Conservation (phyloP, 2,888 invertebrate genomes). For the Geophilus truncorum region DNA sequence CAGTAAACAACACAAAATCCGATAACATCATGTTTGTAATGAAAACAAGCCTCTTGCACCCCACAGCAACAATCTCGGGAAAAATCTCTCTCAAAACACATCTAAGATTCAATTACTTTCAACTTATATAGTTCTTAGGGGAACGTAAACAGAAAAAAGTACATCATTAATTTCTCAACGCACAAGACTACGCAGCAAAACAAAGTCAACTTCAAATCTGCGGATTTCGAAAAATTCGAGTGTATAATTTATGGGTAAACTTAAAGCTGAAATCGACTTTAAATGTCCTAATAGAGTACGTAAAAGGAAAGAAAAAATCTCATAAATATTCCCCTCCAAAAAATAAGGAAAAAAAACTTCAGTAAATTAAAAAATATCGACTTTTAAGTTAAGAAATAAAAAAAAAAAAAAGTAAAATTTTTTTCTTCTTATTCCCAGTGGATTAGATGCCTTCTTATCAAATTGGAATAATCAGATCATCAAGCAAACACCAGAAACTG, state of each 20-base stretch:
- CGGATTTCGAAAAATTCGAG: not conserved
- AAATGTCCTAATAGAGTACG: conserved; percentile 1
- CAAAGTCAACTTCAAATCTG: not conserved
- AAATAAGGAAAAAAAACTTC: not conserved
- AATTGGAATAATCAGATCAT: conserved; percentile 21
- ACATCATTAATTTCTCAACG: not conserved
- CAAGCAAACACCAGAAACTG: not conserved
- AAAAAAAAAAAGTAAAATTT: not conserved
- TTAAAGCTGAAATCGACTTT: conserved; percentile 24
- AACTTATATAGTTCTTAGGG: conserved; percentile 1
- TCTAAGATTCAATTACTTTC: conserved; percentile 14
- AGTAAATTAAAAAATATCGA: conserved; percentile 10
- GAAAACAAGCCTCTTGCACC: not conserved
- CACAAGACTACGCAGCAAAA: not conserved
- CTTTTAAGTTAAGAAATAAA: not conserved
- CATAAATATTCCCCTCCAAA: not conserved
- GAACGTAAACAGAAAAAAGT: not conserved
- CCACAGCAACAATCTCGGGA: not conserved
- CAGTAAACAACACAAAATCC: too few relatives aligned
- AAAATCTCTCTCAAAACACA: not conserved
- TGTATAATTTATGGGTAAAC: not conserved
- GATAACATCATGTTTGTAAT: not conserved
- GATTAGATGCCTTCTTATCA: not conserved
- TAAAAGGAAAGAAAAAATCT: not conserved
- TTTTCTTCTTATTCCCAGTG: not conserved